Percentiles rank a stretch among this genome's conserved stretches.
Conservation (phyloP, 2,797 vertebrate genomes). For the Cossypha dichroa region DNA sequence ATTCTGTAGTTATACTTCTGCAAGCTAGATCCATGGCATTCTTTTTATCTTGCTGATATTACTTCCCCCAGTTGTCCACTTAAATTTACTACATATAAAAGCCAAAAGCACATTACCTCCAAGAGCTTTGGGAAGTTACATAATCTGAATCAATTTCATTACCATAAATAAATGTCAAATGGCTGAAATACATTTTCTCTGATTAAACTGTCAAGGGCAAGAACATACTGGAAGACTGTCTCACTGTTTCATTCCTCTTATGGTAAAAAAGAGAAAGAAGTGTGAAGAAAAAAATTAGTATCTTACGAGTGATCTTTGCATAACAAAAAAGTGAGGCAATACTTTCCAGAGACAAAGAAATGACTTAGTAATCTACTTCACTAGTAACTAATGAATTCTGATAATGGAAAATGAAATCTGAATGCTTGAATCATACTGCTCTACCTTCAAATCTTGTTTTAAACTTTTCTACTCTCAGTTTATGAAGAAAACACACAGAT, state of each 20-base stretch:
- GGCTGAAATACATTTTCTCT: constrained; percentile 61
- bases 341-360: background rate
- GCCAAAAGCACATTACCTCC: background rate
- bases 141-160: constrained; percentile 68
- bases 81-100: constrained; percentile 41
- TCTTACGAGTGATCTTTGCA: background rate
- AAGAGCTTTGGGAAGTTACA: constrained; percentile 40
- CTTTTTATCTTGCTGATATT: background rate
- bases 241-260: constrained; percentile 27
- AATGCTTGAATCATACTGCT: background rate
- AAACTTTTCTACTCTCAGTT: background rate
- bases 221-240: constrained; percentile 38
- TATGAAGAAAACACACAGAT: background rate
- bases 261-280: background rate
- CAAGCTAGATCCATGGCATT: background rate
- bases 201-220: constrained; percentile 74
- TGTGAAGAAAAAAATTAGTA: background rate
- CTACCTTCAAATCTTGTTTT: background rate
- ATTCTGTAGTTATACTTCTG: background rate
- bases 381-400: background rate
- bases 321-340: background rate
- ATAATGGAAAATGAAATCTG: background rate
- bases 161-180: constrained; percentile 75
- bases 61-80: background rate
- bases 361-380: background rate